Base-by-base conservation (phyloP, 2,888 invertebrate genomes). In the Cheilosia vulpina region DNA sequence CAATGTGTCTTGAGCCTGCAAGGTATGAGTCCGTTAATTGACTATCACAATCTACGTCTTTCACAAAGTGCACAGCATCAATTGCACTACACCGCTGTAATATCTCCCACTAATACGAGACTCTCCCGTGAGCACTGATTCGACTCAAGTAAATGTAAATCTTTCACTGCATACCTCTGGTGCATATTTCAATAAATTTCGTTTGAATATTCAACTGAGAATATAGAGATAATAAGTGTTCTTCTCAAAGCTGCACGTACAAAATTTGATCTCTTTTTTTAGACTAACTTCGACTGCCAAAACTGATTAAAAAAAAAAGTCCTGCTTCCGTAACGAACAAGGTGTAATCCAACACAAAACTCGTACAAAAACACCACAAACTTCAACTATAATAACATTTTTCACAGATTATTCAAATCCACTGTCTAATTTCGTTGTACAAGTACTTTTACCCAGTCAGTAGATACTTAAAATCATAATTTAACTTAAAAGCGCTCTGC, bases 331-430 rank as follows among this genome's bases (percentile, higher is more conserved):
- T 55, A 62, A 27, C 43, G 27, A 38, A 63, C 45, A 34, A 57
- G 21, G 63, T 50, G 27, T 52, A 43, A 66, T 58, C 66, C 58
- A 52, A 66, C 41, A 57, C n/a, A 9, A 50, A 55, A 9, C n/a
- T 24, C 52, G 66, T 50, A 68, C 66, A 76, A 58, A 31, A 50
- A 41, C 52, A 31, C 58, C 52, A 31, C 58, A 66, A 52, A 66
- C 60, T 58, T 66, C 31, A 43, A 38, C 43, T 63, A 41, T 17
- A 53, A 43, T 19, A 45, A 34, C 24, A 53, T 43, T 53, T 62
- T 45, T 15, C 19, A 38, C 11, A 7, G 19, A 31, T 53, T 43
- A 17, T 24, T 34, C 17, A 24, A 31, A 68, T 19, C 19, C 45
- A 27, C 52, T 11, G 21, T 47, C 38, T 11, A 17, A 2, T 13